Evolutionary conservation across 1,140 invertebrate species (phyloP), one percentile per base, ranked within the genome.

Genomic region (Oncopodura yosiiana): DNA sequence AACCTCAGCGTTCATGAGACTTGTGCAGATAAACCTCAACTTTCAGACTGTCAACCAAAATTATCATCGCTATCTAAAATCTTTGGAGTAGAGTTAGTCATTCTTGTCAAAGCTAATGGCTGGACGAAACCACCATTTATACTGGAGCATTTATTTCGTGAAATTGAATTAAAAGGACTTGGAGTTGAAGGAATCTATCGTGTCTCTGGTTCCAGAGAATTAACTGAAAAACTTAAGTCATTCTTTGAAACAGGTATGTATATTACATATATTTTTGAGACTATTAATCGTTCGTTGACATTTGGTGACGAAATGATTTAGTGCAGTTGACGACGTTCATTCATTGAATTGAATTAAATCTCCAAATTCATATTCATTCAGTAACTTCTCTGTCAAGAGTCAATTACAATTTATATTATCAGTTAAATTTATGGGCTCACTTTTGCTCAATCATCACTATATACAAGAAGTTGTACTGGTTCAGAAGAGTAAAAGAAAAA

Each of bases 1-100:
- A 85, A 86, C 4, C 85, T 92, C 66, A 81, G 83, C 68, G 86
- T 87, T 14, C 89, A 93, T 70, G 77, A 79, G 66, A 86, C 85
- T 66, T 93, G 88, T 71, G 86, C 84, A 0, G 85, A 88, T 66
- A 78, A 83, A 61, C 81, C 91, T 27, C 76, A 76, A 12, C 16
- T 26, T 19, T 74, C 73, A 61, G 76, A 79, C 61, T 79, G 77
- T 66, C 68, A 69, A 41, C 80, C 80, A 21, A 77, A 79, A 65
- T 74, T 79, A 61, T 77, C 77, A 62, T 74, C 77, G 66, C 67
- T 81, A 3, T 75, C 75, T 68, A 64, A 77, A 50, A 73, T 81
- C 53, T 82, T 80, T 69, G 79, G 77, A 19, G 71, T 76, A 30
- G 79, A 81, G 67, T 67, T 82, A 34, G 81, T 76, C 0, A 78